phyloP scores from a whole-genome alignment of 2,888 invertebrate species.

The Eupithecia dodoneata region DNA sequence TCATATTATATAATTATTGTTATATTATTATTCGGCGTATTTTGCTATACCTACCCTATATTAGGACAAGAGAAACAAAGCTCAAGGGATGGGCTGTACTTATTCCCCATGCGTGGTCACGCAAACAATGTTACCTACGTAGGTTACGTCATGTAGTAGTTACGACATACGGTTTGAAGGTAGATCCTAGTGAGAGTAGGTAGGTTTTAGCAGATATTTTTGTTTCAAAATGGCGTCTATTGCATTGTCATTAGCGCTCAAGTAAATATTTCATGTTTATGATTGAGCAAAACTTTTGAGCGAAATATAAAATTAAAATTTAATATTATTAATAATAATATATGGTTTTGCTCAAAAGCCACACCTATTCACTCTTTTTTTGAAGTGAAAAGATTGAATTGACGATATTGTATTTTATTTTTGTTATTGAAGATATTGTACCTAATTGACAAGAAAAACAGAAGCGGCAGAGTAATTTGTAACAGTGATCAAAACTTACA shows the following conservation, averaged over 20 bases:
- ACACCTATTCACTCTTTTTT: no score
- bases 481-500: not conserved
- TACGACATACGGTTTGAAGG: slow-evolving; percentile 1
- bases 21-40: not conserved
- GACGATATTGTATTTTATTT: no score
- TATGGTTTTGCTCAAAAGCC: no score
- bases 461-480: no score
- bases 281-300: no score
- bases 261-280: no score
- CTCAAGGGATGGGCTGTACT: slow-evolving; percentile 11
- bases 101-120: slow-evolving; percentile 10
- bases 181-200: not conserved
- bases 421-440: no score
- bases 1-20: not conserved
- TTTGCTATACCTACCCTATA: slow-evolving; percentile 7
- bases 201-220: not conserved
- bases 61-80: not conserved
- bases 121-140: slow-evolving; percentile 2
- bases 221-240: not conserved
- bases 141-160: slow-evolving; percentile 7
- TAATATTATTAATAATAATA: no score
- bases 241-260: not conserved
- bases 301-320: no score
- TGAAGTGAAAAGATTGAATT: no score
- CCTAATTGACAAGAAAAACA: no score